Evolutionary conservation across 2,888 invertebrate species (phyloP).

Genomic region (Oxycera nigricornis): DNA sequence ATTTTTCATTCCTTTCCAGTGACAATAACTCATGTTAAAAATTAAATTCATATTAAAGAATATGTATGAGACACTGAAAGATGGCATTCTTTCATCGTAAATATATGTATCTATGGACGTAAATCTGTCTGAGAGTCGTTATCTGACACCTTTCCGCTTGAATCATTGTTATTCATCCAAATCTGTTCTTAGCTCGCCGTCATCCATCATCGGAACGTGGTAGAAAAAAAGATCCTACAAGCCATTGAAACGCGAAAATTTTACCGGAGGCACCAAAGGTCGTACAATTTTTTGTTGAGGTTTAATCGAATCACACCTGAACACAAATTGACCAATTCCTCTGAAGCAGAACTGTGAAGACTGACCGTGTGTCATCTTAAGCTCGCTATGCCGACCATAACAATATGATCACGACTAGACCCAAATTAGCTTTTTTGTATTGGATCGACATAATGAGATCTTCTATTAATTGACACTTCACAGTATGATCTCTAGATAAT

Average conservation of each 20-base stretch:
- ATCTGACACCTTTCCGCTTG: constrained; percentile 27
- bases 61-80: no score
- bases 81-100: no score
- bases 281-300: not conserved
- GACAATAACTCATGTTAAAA: no score
- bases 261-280: not conserved
- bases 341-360: not conserved
- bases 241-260: not conserved
- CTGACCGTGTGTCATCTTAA: not conserved
- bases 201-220: not conserved
- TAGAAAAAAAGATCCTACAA: not conserved
- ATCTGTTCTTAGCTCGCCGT: not conserved
- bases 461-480: not conserved
- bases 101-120: no score
- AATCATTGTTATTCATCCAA: constrained; percentile 6
- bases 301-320: not conserved
- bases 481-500: not conserved
- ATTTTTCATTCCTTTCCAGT: no score
- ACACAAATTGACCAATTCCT: not conserved
- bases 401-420: not conserved
- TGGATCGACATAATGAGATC: not conserved
- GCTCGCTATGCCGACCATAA: not conserved
- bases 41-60: no score
- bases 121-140: not conserved
- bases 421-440: not conserved